A percentile compares a stretch with the other conserved stretches of the same genome.
These are phyloP conservation scores for Sander vitreus DNA, from an alignment of 2,113 vertebrate species.

Conservation along the genomic window DNA sequence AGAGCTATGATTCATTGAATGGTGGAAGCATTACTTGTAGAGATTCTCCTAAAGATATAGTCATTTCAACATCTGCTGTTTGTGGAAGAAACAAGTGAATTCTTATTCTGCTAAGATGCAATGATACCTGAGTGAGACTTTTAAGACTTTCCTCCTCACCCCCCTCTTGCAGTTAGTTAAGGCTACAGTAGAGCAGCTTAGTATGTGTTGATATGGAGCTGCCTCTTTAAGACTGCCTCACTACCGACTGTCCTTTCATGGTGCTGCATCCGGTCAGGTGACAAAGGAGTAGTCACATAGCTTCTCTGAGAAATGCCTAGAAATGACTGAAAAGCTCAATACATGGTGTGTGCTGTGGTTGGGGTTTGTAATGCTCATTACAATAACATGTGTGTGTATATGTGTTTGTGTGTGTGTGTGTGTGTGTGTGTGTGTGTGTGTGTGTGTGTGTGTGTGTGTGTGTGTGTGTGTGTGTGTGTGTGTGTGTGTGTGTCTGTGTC, in stretches of 20 bases:
- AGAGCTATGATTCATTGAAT: constrained; percentile 29
- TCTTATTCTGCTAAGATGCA: constrained; percentile 15
- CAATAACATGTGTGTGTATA: constrained; percentile 22
- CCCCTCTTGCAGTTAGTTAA: constrained; percentile 66
- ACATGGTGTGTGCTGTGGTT: constrained; percentile 68
- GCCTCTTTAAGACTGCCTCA: constrained; percentile 84
- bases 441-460: constrained; percentile 13
- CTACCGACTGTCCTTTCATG: constrained; percentile 83
- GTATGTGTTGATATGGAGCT: constrained; percentile 54
- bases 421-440: constrained; percentile 21
- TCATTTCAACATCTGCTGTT: constrained; percentile 14
- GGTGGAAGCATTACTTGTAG: neutral
- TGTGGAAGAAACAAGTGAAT: constrained; percentile 22
- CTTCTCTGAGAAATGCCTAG: constrained; percentile 83
- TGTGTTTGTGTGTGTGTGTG: constrained; percentile 33
- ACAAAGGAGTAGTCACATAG: constrained; percentile 79
- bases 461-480: constrained; percentile 41
- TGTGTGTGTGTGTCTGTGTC: constrained; percentile 23
- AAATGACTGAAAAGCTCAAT: constrained; percentile 83
- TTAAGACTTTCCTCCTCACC: constrained; percentile 48
- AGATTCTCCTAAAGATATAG: constrained; percentile 6
- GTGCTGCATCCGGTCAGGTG: constrained; percentile 86
- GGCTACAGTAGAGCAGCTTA: constrained; percentile 54
- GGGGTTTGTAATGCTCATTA: constrained; percentile 61
- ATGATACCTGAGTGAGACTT: constrained; percentile 43